These are phyloP conservation scores for Drosophila albomicans DNA, from an alignment of 1,140 invertebrate species.

Conservation along the genomic window DNA sequence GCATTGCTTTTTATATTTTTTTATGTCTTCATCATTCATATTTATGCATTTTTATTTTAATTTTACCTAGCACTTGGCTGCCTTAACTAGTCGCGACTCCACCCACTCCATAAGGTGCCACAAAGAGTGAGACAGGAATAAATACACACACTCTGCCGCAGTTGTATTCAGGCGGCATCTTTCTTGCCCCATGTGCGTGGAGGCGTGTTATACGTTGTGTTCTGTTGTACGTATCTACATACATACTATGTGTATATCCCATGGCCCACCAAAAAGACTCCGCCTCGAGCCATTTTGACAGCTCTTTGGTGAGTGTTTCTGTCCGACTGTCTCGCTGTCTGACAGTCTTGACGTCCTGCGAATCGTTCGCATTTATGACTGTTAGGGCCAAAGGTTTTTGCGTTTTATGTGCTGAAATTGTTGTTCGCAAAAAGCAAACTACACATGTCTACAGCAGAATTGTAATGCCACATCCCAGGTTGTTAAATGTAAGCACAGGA, in stretches of 20 bases:
- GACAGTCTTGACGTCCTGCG: conserved; percentile 36
- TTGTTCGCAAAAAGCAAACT: conserved; percentile 50
- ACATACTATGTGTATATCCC: conserved; percentile 1
- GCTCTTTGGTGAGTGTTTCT: conserved; percentile 47
- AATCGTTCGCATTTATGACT: conserved; percentile 69
- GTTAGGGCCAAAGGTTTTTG: conserved; percentile 69
- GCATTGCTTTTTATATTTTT: conserved; percentile 36
- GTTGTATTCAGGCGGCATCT: conserved; percentile 23
- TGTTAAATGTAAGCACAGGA: conserved; percentile 47
- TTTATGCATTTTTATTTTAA: conserved; percentile 76
- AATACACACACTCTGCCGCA: background rate
- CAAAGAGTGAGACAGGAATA: background rate
- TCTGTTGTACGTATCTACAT: too few species aligned
- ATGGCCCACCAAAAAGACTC: background rate
- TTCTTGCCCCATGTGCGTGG: conserved; percentile 41
- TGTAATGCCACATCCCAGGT: conserved; percentile 32
- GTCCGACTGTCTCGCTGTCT: conserved; percentile 8
- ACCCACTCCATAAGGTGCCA: conserved; percentile 29
- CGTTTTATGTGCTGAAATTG: conserved; percentile 56
- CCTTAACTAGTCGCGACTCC: conserved; percentile 53
- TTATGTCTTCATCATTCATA: conserved; percentile 75
- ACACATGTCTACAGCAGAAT: conserved; percentile 38
- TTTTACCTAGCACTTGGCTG: conserved; percentile 53
- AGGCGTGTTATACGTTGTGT: conserved; percentile 18
- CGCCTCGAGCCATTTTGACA: conserved; percentile 62